Percentiles rank a stretch among this genome's conserved stretches.
These are phyloP conservation scores for Neolamprologus caudopunctatus DNA, from an alignment of 2,113 vertebrate species.

Conservation along the genomic window DNA sequence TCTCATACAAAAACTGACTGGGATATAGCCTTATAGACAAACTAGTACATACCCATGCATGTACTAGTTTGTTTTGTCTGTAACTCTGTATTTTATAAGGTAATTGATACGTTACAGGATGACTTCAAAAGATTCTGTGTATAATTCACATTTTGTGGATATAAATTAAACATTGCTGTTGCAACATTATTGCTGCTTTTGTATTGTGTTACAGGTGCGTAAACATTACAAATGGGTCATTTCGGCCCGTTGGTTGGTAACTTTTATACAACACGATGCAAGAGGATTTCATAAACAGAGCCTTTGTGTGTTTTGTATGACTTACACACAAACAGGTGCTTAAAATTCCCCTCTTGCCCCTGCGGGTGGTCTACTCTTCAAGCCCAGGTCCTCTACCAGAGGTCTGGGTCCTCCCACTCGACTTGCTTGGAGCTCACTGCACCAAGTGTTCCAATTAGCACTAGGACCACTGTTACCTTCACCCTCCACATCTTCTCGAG, in stretches of 20 bases:
- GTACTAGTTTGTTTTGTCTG: neutral
- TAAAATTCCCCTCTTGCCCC: neutral
- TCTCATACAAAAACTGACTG: neutral
- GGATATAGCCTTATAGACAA: neutral
- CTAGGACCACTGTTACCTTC: neutral
- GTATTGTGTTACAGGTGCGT: neutral
- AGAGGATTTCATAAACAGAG: neutral
- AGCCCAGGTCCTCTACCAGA: neutral
- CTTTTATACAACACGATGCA: neutral
- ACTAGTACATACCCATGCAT: neutral
- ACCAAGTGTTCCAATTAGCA: neutral
- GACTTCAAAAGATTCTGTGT: neutral
- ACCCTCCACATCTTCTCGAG: neutral
- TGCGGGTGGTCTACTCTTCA: neutral
- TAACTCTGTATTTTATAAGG: neutral
- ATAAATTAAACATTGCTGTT: neutral
- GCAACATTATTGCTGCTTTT: neutral
- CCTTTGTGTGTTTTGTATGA: neutral
- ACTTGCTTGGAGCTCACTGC: neutral
- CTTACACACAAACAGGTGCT: neutral
- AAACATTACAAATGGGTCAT: neutral
- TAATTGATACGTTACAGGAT: neutral
- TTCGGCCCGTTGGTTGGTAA: neutral
- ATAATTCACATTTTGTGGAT: neutral
- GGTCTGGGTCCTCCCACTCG: neutral